phyloP scores from a whole-genome alignment of 2,113 vertebrate species.

The Pluvianellus socialis region DNA sequence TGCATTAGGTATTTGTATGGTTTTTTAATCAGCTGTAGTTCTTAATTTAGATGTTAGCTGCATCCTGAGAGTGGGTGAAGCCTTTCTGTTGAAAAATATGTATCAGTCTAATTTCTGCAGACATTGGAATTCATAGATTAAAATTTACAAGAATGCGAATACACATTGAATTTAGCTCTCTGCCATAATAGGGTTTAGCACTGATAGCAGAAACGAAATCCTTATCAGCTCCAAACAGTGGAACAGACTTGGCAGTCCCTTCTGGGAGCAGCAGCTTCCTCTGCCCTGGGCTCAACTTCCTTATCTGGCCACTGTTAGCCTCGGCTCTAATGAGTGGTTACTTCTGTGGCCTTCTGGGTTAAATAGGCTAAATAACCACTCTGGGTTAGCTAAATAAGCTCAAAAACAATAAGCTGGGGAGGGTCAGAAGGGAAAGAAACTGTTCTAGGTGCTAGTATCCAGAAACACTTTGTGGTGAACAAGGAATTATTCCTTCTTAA shows the following conservation, averaged over 20 bases:
- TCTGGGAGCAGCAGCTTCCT: conserved; percentile 7
- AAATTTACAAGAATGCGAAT: neutral
- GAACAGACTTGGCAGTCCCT: neutral
- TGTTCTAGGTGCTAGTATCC: neutral
- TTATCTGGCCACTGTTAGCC: neutral
- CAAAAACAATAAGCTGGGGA: neutral
- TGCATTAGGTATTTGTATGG: neutral
- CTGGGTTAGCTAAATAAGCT: neutral
- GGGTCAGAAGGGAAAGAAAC: neutral
- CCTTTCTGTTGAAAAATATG: neutral
- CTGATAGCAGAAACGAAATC: neutral
- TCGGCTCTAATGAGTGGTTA: neutral
- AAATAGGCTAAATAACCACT: neutral
- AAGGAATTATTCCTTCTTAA: neutral
- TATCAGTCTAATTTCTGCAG: neutral
- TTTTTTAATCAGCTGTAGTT: neutral
- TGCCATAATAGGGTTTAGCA: neutral
- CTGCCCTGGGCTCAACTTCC: neutral
- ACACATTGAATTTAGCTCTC: neutral
- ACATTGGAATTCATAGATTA: neutral
- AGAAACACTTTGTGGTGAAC: neutral
- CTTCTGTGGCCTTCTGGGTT: neutral
- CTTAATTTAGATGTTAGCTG: neutral
- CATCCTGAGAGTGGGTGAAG: neutral
- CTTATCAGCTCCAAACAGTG: neutral